These are phyloP conservation scores for Galbula dea DNA, from an alignment of 2,113 vertebrate genomes.

Conservation along the genomic window DNA sequence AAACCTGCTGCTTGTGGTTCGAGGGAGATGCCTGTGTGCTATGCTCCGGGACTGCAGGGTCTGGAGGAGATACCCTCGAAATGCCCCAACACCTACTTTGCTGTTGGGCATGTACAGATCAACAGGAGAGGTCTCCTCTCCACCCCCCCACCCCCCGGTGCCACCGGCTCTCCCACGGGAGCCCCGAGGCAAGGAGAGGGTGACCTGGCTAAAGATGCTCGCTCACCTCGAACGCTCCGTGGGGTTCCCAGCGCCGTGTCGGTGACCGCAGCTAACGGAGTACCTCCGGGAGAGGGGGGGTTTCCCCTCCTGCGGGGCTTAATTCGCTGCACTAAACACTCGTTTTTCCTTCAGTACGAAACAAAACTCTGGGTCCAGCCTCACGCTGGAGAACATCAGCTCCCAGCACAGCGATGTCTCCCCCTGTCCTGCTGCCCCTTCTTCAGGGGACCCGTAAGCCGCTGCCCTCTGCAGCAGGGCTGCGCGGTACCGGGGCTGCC, in stretches of 20 bases:
- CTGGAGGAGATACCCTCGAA: not conserved
- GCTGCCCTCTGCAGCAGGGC: not conserved
- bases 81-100: accelerated
- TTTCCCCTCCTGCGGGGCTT: not conserved
- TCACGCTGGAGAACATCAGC: not conserved
- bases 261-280: not conserved
- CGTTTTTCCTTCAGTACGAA: not conserved
- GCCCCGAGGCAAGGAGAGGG: not conserved
- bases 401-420: not conserved
- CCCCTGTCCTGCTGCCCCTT: no score
- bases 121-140: not conserved
- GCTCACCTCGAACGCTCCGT: not conserved
- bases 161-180: not conserved
- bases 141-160: not conserved
- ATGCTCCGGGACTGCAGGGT: not conserved
- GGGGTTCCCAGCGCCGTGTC: not conserved
- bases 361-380: not conserved
- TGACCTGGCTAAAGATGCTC: not conserved
- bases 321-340: not conserved
- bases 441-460: not conserved
- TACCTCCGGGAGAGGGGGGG: not conserved
- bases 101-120: accelerated
- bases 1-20: not conserved
- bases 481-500: not conserved
- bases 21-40: not conserved